Evolutionary conservation across 2,113 vertebrate genomes (phyloP).

Genomic region (Alectura lathami): DNA sequence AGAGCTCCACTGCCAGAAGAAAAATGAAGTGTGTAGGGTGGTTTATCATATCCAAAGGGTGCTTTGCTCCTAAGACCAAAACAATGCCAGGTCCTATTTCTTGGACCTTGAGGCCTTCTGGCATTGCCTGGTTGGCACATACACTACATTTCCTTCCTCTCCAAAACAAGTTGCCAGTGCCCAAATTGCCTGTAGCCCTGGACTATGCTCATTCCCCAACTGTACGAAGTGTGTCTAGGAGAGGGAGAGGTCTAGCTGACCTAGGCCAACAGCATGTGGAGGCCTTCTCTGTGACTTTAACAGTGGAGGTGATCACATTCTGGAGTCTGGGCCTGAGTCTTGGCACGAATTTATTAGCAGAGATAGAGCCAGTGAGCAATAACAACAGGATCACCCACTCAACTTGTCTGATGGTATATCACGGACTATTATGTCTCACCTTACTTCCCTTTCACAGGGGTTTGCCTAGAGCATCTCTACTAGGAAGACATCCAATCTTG

Average conservation of each 20-base stretch:
- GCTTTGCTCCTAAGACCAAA: neutral
- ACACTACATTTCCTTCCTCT: neutral
- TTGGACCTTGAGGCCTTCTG: neutral
- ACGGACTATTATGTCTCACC: slow-evolving; percentile 23
- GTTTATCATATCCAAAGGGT: neutral
- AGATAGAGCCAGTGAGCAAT: neutral
- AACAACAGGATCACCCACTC: slow-evolving; percentile 36
- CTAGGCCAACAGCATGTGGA: neutral
- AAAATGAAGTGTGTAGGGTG: neutral
- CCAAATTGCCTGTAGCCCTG: neutral
- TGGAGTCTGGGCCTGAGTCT: neutral
- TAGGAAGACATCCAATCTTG: slow-evolving; percentile 63
- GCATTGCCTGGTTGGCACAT: neutral
- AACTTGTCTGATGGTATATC: slow-evolving; percentile 3
- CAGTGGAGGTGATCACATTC: neutral
- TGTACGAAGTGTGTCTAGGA: neutral
- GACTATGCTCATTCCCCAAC: neutral
- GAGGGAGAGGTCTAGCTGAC: neutral
- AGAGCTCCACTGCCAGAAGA: neutral
- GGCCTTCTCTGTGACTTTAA: neutral
- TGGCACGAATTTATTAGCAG: neutral
- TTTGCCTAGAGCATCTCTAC: slow-evolving; percentile 54
- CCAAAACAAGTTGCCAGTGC: neutral
- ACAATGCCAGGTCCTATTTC: neutral
- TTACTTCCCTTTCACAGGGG: slow-evolving; percentile 36